A percentile compares a stretch with the other conserved stretches of the same genome.
Evolutionary conservation across 2,888 invertebrate genomes (phyloP).

Genomic region (Antheraea assamensis): DNA sequence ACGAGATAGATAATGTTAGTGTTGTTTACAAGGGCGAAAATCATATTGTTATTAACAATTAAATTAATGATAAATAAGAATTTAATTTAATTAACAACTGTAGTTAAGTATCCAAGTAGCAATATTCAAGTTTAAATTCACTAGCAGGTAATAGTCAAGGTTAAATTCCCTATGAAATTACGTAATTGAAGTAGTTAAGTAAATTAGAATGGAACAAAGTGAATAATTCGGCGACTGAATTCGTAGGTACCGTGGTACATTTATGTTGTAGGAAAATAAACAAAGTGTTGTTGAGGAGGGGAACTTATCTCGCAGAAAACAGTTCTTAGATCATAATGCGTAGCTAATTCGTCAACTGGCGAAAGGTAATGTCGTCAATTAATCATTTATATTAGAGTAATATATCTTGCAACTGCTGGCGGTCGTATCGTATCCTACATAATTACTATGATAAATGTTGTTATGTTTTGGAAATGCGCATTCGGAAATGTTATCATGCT

Average conservation of each 20-base stretch:
- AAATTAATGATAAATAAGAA: no score
- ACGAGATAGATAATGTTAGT: no score
- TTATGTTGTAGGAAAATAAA: background rate
- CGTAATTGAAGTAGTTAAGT: no score
- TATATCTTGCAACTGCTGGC: conserved; percentile 12
- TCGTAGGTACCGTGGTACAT: background rate
- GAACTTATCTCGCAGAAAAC: background rate
- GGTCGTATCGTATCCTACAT: background rate
- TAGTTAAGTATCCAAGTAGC: no score
- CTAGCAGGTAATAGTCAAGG: no score
- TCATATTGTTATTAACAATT: no score
- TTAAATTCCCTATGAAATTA: no score
- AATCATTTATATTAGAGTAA: conserved; percentile 8
- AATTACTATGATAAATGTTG: conserved; percentile 8
- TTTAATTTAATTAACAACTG: no score
- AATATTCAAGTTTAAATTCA: no score
- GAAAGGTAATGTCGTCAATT: conserved; percentile 1
- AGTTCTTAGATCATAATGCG: background rate
- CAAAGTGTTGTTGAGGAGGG: background rate
- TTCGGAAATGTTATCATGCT: background rate
- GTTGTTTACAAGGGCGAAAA: no score
- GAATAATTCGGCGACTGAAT: no score
- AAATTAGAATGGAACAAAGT: no score
- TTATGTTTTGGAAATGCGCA: background rate
- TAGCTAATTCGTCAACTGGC: conserved; percentile 7